phyloP scores from a whole-genome alignment of 2,888 invertebrate genomes.

The Machimus rusticus region DNA sequence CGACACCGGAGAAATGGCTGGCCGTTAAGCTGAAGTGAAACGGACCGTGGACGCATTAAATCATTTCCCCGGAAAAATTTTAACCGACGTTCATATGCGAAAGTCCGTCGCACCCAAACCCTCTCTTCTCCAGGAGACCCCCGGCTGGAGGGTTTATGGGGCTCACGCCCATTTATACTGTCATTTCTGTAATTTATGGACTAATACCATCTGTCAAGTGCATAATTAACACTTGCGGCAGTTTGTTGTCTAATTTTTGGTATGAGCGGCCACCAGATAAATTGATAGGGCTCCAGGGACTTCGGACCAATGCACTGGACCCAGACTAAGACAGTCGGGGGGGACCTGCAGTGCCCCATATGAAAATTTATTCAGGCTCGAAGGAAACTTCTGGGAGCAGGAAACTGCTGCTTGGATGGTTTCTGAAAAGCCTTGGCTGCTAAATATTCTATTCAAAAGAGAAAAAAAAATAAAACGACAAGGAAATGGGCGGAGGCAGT shows the following conservation, averaged over 20 bases:
- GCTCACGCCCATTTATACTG: slow-evolving; percentile 42
- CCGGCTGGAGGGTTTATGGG: background rate
- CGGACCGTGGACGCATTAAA: slow-evolving; percentile 42
- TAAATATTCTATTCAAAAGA: background rate
- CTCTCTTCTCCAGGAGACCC: background rate
- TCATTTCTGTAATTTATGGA: slow-evolving; percentile 44
- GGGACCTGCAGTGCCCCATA: background rate
- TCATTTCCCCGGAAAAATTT: slow-evolving; percentile 42
- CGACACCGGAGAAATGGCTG: slow-evolving; percentile 19
- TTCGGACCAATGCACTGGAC: background rate
- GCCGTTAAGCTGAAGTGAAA: slow-evolving; percentile 27
- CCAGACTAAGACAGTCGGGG: background rate
- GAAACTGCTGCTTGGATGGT: background rate
- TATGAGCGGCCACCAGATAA: background rate
- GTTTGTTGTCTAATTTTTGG: slow-evolving; percentile 42
- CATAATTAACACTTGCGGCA: slow-evolving; percentile 48
- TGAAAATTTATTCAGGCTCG: background rate
- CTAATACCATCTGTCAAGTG: slow-evolving; percentile 48
- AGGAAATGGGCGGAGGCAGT: background rate
- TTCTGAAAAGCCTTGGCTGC: background rate
- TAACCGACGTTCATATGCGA: slow-evolving; percentile 12
- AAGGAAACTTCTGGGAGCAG: background rate
- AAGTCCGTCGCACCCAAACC: background rate
- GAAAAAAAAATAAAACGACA: background rate
- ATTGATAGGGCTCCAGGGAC: background rate